phyloP scores from a whole-genome alignment of 2,113 vertebrate genomes.

The Benitochromis conjunctus region DNA sequence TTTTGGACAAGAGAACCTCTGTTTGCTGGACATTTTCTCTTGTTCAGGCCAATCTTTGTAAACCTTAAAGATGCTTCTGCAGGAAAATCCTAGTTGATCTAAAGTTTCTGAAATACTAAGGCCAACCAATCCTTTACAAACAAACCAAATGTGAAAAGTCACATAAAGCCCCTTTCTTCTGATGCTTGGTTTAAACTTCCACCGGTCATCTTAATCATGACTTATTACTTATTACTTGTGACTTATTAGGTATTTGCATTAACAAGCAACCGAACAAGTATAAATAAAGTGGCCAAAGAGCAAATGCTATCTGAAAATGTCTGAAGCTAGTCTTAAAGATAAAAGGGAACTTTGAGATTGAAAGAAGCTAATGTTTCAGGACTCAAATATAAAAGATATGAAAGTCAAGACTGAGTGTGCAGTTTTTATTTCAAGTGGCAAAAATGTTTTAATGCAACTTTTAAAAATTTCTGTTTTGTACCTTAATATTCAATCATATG shows the following conservation, averaged over 20 bases:
- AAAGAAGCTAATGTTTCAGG: background rate
- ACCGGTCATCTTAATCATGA: background rate
- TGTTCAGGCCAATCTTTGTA: background rate
- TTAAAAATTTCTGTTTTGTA: background rate
- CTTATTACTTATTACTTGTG: background rate
- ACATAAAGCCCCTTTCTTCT: background rate
- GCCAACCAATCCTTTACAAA: background rate
- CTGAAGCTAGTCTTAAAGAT: background rate
- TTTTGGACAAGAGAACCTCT: background rate
- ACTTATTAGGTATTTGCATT: background rate
- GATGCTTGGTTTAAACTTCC: background rate
- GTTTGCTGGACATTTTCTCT: background rate
- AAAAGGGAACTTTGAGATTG: background rate
- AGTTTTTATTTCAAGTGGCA: background rate
- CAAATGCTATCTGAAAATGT: background rate
- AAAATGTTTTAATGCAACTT: background rate
- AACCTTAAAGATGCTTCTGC: background rate
- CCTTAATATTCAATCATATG: background rate
- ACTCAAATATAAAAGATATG: background rate
- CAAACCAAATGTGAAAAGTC: background rate
- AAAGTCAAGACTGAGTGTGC: background rate
- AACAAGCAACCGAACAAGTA: background rate
- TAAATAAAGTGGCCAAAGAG: background rate
- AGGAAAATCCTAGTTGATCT: background rate
- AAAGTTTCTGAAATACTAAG: background rate